Evolutionary conservation across 2,888 invertebrate species (phyloP).

Genomic region (Aelia acuminata): DNA sequence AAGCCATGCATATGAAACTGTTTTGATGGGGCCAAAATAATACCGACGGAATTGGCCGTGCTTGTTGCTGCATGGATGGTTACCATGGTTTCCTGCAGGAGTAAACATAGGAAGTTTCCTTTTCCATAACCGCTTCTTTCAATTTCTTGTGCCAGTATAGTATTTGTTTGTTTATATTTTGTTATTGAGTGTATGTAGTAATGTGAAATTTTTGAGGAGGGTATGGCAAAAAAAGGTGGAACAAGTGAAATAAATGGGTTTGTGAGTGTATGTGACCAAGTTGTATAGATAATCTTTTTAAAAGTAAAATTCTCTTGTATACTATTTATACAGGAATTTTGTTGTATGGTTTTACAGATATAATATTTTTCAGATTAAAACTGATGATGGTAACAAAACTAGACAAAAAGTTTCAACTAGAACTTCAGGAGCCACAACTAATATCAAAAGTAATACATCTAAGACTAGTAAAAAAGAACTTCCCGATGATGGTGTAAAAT

Average conservation of each 20-base stretch:
- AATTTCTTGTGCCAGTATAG: not conserved
- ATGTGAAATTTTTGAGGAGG: not conserved
- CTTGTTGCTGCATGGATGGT: not conserved
- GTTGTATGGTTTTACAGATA: no score
- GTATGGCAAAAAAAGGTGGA: slow-evolving; percentile 64
- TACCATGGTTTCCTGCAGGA: slow-evolving; percentile 18
- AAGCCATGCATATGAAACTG: not conserved
- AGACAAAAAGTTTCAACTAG: slow-evolving; percentile 2
- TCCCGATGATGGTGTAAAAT: not conserved
- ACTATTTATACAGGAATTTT: not conserved
- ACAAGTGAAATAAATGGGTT: slow-evolving; percentile 65
- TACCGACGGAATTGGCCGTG: not conserved
- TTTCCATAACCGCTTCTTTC: not conserved
- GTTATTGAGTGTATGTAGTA: not conserved
- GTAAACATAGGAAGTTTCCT: not conserved
- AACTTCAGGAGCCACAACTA: not conserved
- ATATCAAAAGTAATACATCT: slow-evolving; percentile 4
- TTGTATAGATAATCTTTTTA: not conserved
- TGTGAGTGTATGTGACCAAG: slow-evolving; percentile 63
- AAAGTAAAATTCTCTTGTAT: not conserved
- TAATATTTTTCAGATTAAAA: slow-evolving; percentile 2
- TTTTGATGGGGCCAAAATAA: not conserved
- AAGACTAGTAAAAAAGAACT: slow-evolving; percentile 3
- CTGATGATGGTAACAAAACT: not conserved
- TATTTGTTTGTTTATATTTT: not conserved